phyloP scores from a whole-genome alignment of 2,888 invertebrate genomes.

The Herminia tarsipennalis region DNA sequence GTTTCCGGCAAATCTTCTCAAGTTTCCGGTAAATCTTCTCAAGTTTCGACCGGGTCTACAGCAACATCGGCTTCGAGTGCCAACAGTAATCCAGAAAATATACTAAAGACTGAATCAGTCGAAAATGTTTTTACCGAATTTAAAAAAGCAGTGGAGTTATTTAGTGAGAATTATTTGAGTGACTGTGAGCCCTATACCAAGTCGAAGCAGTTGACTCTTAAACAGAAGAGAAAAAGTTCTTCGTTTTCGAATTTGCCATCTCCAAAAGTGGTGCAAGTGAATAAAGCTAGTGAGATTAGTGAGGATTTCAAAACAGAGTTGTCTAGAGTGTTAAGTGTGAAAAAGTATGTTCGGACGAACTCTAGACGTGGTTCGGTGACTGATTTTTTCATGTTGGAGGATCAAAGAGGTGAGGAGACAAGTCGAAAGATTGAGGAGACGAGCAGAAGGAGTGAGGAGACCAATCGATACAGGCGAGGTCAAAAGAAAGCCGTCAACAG shows the following conservation, averaged over 20 bases:
- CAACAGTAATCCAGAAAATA: constrained; percentile 58
- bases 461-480: constrained; percentile 69
- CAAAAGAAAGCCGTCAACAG: constrained; percentile 71
- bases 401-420: constrained; percentile 49
- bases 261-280: constrained; percentile 72
- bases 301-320: constrained; percentile 75
- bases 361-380: constrained; percentile 75
- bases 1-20: constrained; percentile 52
- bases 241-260: constrained; percentile 72
- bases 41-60: constrained; percentile 66
- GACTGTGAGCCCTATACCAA: constrained; percentile 78
- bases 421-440: constrained; percentile 53
- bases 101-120: constrained; percentile 70
- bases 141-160: constrained; percentile 74
- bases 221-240: constrained; percentile 69
- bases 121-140: constrained; percentile 73
- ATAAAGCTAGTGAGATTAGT: constrained; percentile 69
- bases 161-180: constrained; percentile 76
- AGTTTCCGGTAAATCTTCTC: constrained; percentile 52
- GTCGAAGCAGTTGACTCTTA: constrained; percentile 47
- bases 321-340: constrained; percentile 58
- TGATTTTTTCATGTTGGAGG: constrained; percentile 80
- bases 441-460: constrained; percentile 54
- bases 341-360: constrained; percentile 49
- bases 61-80: constrained; percentile 70